Conservation (phyloP, 2,113 vertebrate species). For the Rhinichthys klamathensis region DNA sequence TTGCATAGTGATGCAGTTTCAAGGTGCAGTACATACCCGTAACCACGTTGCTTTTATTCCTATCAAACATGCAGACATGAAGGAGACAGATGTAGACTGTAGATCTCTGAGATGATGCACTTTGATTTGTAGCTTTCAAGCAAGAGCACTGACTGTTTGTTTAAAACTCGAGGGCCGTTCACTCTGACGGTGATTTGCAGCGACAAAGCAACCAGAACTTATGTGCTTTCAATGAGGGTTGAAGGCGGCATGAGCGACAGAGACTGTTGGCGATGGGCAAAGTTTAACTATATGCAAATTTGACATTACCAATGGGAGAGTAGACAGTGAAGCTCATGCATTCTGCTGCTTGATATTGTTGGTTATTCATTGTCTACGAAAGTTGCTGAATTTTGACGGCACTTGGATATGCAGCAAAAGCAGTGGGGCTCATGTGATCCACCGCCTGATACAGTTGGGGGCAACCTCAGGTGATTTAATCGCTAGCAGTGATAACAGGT, state of each 20-base stretch:
- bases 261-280: background rate
- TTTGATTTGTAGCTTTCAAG: constrained; percentile 5
- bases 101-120: constrained; percentile 1
- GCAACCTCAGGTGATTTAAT: background rate
- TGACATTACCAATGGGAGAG: background rate
- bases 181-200: background rate
- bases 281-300: constrained; percentile 26
- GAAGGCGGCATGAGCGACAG: background rate
- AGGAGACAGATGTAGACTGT: constrained; percentile 4
- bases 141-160: background rate
- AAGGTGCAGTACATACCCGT: constrained; percentile 25
- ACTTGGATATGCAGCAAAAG: background rate
- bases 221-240: background rate
- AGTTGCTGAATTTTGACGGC: background rate
- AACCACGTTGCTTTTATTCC: background rate
- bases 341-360: background rate
- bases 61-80: background rate
- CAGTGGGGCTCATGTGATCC: background rate
- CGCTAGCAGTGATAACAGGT: constrained; percentile 1
- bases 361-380: background rate
- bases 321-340: background rate
- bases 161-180: background rate
- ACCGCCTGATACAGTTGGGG: background rate
- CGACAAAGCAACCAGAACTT: background rate
- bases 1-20: constrained; percentile 36